A percentile compares a stretch with the other conserved stretches of the same genome.
Evolutionary conservation across 2,797 vertebrate genomes (phyloP).

Genomic region (Triplophysa bombifrons): DNA sequence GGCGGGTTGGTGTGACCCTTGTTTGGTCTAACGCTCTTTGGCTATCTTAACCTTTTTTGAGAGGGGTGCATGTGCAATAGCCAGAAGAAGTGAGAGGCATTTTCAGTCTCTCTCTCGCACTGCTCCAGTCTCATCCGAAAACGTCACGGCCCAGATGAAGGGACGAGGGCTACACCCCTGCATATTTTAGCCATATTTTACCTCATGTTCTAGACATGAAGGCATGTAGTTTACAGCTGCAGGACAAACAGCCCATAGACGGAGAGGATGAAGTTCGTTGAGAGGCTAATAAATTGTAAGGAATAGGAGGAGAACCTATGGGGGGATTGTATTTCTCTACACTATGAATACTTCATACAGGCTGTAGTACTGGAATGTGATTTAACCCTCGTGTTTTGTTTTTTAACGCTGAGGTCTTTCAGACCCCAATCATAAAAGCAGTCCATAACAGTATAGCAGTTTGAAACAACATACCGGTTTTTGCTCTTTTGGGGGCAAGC

Average conservation of each 20-base stretch:
- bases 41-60: slow-evolving; percentile 49
- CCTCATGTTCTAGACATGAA: slow-evolving; percentile 39
- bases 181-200: slow-evolving; percentile 16
- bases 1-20: slow-evolving; percentile 56
- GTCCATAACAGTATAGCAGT: not conserved
- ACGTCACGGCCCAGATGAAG: not conserved
- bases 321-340: not conserved
- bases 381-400: not conserved
- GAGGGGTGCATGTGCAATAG: slow-evolving; percentile 28
- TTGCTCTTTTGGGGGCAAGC: not conserved
- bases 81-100: slow-evolving; percentile 46
- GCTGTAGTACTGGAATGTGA: slow-evolving; percentile 43
- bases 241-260: slow-evolving; percentile 15
- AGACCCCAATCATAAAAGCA: not conserved
- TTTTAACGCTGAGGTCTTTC: not conserved
- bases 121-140: not conserved
- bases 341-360: slow-evolving; percentile 4
- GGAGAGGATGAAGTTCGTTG: slow-evolving; percentile 24
- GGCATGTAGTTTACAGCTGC: slow-evolving; percentile 22
- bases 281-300: slow-evolving; percentile 34
- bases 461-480: not conserved
- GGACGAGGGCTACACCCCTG: slow-evolving; percentile 5
- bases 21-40: slow-evolving; percentile 52
- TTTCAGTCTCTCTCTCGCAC: slow-evolving; percentile 35
- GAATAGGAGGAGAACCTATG: not conserved